Base-by-base conservation (phyloP, 2,888 invertebrate species). In the Dynastes grantii region DNA sequence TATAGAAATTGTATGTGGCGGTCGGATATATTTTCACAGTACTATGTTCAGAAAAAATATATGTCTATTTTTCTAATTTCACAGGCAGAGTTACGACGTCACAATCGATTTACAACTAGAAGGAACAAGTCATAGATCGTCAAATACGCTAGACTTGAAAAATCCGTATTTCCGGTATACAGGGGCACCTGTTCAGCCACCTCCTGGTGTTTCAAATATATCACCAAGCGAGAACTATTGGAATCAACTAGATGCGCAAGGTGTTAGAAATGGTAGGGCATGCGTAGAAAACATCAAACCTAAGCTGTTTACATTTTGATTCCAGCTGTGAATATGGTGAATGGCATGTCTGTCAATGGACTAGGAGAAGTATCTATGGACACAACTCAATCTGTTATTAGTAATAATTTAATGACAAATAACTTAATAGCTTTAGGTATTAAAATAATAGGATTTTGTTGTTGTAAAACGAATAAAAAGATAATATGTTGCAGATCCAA, bases 151-250 rank as follows among this genome's bases (percentile, higher is more conserved):
- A 86, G 99, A 99, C 89, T 91, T 99, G 85, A 99, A 99, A 91
- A 99, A 99, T 90, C 98, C 99, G 0, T 98, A 98, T 92, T 99
- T 99, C 89, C 94, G 98, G 87, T 98, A 98, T 87, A 97, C 97
- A 1, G 98, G 97, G 27, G 96, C 96, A 37, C 96, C 98, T 0
- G 96, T 96, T 0, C 94, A 95, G 77, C 96, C 98, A 0, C 98
- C 98, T 6, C 98, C 98, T 0, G 97, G 98, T 11, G 94, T 95
- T 70, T 96, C 95, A 86, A 94, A 94, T 79, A 93, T 95, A 68
- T 98, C 98, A 1, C 98, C 99, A 0, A 98, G 97, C 86, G 98
- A 99, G 89, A 92, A 94, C 77, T 97, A 97, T 86, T 97, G 97
- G 97, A 93, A 93, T 84, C 95, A 95, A 77, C 89, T 96, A 83